Percentiles rank a stretch among this genome's conserved stretches.
These are phyloP conservation scores for Muscicapa adusta DNA, from an alignment of 2,113 vertebrate species.

Conservation along the genomic window DNA sequence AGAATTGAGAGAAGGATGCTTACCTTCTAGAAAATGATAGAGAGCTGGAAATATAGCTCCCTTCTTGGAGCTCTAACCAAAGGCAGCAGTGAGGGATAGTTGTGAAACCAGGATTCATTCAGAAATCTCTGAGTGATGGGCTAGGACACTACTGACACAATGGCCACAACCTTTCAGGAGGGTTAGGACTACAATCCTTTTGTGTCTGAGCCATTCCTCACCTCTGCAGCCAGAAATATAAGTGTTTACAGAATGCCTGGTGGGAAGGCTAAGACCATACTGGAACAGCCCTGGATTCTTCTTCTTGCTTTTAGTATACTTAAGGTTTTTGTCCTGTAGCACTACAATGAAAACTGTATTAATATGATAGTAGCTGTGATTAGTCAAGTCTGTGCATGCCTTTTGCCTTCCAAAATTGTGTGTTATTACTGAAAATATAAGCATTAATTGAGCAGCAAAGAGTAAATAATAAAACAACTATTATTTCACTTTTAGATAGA, in stretches of 20 bases:
- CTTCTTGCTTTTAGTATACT: background rate
- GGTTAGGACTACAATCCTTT: background rate
- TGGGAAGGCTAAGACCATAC: background rate
- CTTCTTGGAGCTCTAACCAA: background rate
- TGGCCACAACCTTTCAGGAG: background rate
- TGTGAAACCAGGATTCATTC: background rate
- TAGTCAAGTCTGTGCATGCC: background rate
- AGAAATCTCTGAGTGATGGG: background rate
- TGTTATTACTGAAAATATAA: background rate
- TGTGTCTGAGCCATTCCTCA: background rate
- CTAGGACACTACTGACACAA: rapidly evolving
- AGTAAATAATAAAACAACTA: background rate
- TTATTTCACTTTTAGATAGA: background rate
- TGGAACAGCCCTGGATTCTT: background rate
- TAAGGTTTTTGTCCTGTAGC: background rate
- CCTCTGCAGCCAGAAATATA: background rate
- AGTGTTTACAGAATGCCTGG: background rate
- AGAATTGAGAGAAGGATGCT: background rate
- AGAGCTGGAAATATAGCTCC: background rate
- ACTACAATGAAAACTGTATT: background rate
- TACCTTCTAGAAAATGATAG: background rate
- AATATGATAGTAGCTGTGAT: background rate
- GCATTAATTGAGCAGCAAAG: background rate
- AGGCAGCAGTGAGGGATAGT: background rate
- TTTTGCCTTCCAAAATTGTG: background rate